These are phyloP conservation scores for Gadopsis bispinosus DNA, from an alignment of 2,797 vertebrate genomes.

Conservation along the genomic window DNA sequence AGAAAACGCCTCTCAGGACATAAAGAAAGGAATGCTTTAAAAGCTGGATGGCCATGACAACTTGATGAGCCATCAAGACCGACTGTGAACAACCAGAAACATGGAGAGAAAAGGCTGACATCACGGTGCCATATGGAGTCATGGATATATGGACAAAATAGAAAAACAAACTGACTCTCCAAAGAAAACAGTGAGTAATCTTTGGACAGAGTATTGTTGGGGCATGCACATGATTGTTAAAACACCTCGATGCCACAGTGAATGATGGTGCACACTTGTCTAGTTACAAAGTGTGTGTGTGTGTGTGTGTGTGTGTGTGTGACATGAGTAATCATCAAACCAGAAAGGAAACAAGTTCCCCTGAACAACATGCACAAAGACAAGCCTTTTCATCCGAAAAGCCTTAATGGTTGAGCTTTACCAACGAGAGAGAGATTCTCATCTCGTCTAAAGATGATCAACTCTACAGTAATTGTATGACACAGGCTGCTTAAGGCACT, in stretches of 20 bases:
- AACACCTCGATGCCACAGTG: slow-evolving; percentile 64
- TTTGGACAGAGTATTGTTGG: slow-evolving; percentile 68
- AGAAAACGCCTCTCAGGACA: slow-evolving; percentile 51
- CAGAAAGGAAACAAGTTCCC: slow-evolving; percentile 51
- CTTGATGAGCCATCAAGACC: slow-evolving; percentile 69
- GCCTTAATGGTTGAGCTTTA: slow-evolving; percentile 18
- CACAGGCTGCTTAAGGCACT: neutral
- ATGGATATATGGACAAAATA: slow-evolving; percentile 63
- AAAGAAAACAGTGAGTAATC: slow-evolving; percentile 72
- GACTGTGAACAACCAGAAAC: slow-evolving; percentile 65
- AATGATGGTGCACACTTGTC: slow-evolving; percentile 62
- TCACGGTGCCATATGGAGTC: slow-evolving; percentile 52
- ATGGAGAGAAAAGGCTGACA: slow-evolving; percentile 59
- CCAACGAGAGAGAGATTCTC: neutral
- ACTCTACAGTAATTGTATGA: neutral
- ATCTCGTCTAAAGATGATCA: neutral
- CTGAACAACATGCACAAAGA: slow-evolving; percentile 42
- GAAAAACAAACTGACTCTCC: slow-evolving; percentile 64
- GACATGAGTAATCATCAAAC: slow-evolving; percentile 55
- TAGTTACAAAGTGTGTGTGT: slow-evolving; percentile 41
- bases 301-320: no score
- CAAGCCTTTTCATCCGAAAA: slow-evolving; percentile 23
- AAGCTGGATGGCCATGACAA: slow-evolving; percentile 70
- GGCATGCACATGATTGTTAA: slow-evolving; percentile 61
- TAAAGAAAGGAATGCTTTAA: slow-evolving; percentile 77